Evolutionary conservation across 2,113 vertebrate species (phyloP).

Genomic region (Epinephelus cyanopodus): DNA sequence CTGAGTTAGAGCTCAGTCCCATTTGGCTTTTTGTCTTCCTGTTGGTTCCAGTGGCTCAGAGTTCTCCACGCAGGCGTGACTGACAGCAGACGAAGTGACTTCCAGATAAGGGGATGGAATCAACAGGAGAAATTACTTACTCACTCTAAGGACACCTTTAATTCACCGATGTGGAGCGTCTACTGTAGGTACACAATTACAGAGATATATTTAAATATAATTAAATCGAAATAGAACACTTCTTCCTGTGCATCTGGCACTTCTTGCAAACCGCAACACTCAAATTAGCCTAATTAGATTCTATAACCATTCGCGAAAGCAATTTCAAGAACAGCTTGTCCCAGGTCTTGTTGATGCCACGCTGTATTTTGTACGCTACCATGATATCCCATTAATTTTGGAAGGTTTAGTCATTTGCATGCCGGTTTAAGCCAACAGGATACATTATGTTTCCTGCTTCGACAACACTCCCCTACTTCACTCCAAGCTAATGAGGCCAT

Average conservation of each 20-base stretch:
- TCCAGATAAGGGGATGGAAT: conserved; percentile 13
- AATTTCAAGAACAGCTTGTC: conserved; percentile 52
- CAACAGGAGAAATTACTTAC: conserved; percentile 12
- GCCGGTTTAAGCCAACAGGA: conserved; percentile 63
- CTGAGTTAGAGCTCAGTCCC: conserved; percentile 41
- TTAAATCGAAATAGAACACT: background rate
- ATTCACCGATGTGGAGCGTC: background rate
- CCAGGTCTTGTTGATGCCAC: conserved; percentile 17
- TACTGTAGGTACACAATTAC: background rate
- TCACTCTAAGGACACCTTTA: conserved; percentile 1
- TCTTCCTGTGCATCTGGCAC: background rate
- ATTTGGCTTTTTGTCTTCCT: conserved; percentile 36
- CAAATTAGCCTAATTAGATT: conserved; percentile 49
- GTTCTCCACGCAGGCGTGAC: conserved; percentile 12
- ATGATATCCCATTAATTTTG: conserved; percentile 61
- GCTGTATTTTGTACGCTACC: conserved; percentile 50
- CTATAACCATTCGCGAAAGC: conserved; percentile 22
- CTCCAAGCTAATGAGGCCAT: conserved; percentile 77
- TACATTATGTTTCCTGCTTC: conserved; percentile 71
- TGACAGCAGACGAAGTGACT: conserved; percentile 31
- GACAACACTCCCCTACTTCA: conserved; percentile 61
- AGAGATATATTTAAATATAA: background rate
- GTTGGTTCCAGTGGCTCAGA: conserved; percentile 20
- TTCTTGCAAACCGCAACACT: background rate
- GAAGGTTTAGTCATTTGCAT: conserved; percentile 65